Base-by-base conservation (phyloP, 2,113 vertebrate genomes). In the Maccullochella peelii region DNA sequence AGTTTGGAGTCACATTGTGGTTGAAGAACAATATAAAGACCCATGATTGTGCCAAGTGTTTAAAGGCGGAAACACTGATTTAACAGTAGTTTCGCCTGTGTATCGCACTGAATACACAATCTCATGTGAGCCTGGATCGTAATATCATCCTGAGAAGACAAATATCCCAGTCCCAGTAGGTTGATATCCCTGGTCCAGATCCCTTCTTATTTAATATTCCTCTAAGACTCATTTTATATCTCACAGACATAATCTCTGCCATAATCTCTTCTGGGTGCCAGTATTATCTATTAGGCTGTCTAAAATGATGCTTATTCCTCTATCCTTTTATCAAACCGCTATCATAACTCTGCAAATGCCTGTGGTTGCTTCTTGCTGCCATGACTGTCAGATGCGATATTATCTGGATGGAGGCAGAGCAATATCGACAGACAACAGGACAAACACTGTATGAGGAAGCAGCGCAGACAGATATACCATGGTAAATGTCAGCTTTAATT, bases 401-500 rank as follows among this genome's bases (percentile, higher is more conserved):
- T 50, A 84, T 76, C 85, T 54, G 0, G 61, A 86, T 65, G 59
- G 78, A 86, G 57, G 77, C 65, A 47, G 85, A 86, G 76, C 76
- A 27, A 44, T 81, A 88, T 80, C 10, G 73, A 87, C 82, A 85
- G 80, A 77, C 74, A 73, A 47, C 70, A 68, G 78, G 50, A 88
- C 84, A 58, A 72, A 54, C 73, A 18, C 49, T 14, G 36, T 59
- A 44, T 72, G 82, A 16, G 80, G 83, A 85, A 91, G 62, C 71
- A 50, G 63, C 63, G 21, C 4, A 25, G 86, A 89, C 79, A 71
- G 76, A 87, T 49, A 68, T 67, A 50, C 76, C 77, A 40, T 21
- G 82, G 57, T 90, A 91, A 93, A 95, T 93, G 93, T 92, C 93
- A 93, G n/a, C 65, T 91, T 92, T 93, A 92, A 93, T 93, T 90